Conservation (phyloP, 2,888 invertebrate genomes). For the Stictocephala bisonia region DNA sequence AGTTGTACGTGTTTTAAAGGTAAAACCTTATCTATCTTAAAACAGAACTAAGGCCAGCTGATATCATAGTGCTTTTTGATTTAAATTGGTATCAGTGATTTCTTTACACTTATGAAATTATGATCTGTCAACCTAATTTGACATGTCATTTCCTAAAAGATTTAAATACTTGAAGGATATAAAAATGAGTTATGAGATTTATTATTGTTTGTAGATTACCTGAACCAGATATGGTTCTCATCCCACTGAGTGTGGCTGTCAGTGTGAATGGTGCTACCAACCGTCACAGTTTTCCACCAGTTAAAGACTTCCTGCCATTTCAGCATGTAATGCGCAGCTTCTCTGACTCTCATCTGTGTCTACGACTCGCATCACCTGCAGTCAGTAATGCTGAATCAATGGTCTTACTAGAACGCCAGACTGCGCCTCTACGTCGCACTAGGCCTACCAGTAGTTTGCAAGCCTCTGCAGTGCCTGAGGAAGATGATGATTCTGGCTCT, state of each 20-base stretch:
- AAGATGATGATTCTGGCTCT: constrained; percentile 64
- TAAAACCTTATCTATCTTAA: too few species aligned
- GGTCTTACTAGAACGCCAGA: constrained; percentile 64
- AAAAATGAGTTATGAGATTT: too few species aligned
- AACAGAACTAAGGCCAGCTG: too few species aligned
- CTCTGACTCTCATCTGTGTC: constrained; percentile 79
- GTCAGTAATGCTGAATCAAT: constrained; percentile 32
- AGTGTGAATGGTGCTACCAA: constrained; percentile 66
- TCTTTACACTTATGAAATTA: too few species aligned
- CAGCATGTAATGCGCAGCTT: constrained; percentile 82
- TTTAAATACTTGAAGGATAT: too few species aligned
- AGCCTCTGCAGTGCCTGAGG: constrained; percentile 63
- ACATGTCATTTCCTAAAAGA: too few species aligned
- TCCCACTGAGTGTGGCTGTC: constrained; percentile 51
- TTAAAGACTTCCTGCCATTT: constrained; percentile 75
- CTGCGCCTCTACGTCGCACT: constrained; percentile 63
- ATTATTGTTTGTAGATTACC: constrained; percentile 36
- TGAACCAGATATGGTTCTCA: constrained; percentile 52
- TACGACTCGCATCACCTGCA: constrained; percentile 65
- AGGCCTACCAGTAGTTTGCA: constrained; percentile 67
- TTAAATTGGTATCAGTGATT: too few species aligned
- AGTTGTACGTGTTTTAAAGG: too few species aligned
- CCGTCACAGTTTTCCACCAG: constrained; percentile 79
- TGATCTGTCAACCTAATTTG: too few species aligned
- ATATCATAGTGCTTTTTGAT: too few species aligned